phyloP scores from a whole-genome alignment of 2,113 vertebrate species.

The Nothoprocta perdicaria region DNA sequence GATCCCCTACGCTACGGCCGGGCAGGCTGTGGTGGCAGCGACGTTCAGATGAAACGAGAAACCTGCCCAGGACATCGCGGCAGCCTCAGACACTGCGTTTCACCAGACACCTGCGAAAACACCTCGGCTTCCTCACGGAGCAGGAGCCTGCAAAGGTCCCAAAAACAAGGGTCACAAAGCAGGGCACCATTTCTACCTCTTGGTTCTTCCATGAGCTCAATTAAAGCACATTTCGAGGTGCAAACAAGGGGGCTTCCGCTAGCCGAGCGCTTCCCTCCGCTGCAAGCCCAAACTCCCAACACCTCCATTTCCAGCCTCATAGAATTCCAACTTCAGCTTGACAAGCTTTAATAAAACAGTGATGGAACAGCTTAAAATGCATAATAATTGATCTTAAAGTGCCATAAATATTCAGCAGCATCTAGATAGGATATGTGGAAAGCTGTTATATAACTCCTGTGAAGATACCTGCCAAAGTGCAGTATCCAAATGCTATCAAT shows the following conservation, averaged over 20 bases:
- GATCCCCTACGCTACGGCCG: not conserved
- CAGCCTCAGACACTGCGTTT: not conserved
- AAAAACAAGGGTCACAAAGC: not conserved
- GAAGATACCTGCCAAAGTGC: not conserved
- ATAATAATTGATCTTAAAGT: conserved; percentile 1
- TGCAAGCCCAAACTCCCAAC: not conserved
- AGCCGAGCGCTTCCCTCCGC: not conserved
- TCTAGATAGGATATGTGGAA: not conserved
- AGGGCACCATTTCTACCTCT: not conserved
- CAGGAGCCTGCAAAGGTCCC: not conserved
- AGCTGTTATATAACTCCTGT: not conserved
- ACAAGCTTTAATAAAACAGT: conserved; percentile 2
- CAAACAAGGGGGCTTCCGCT: not conserved
- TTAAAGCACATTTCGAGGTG: not conserved
- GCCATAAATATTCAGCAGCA: conserved; percentile 12
- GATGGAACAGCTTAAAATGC: not conserved
- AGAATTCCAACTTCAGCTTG: not conserved
- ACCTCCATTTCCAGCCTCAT: not conserved
- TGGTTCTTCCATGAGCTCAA: not conserved
- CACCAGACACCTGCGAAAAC: not conserved
- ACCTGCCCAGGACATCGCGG: not conserved
- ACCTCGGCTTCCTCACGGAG: not conserved
- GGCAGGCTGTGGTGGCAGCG: not conserved
- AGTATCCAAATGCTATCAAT: not conserved
- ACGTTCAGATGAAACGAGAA: not conserved